Percentiles rank a stretch among this genome's conserved stretches.
These are phyloP conservation scores for Crioceris asparagi DNA, from an alignment of 2,888 invertebrate species.

Conservation along the genomic window DNA sequence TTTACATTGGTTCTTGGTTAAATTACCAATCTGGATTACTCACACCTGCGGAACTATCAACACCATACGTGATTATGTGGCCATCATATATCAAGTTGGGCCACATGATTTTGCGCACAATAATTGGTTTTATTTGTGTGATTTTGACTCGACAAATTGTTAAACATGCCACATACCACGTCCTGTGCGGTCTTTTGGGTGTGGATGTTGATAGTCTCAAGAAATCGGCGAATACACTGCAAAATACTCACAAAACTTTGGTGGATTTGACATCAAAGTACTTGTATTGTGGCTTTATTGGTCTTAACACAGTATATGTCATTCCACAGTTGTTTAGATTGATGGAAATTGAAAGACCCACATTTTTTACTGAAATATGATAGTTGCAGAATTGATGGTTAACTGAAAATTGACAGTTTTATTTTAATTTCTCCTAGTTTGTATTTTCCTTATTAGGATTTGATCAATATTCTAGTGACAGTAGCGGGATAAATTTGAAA, in stretches of 20 bases:
- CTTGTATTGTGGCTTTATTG: slow-evolving; percentile 68
- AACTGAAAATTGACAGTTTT: too few relatives aligned
- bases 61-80: slow-evolving; percentile 69
- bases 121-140: slow-evolving; percentile 66
- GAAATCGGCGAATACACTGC: slow-evolving; percentile 52
- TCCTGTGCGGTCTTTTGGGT: slow-evolving; percentile 58
- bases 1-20: slow-evolving; percentile 71
- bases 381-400: not conserved
- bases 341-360: slow-evolving; percentile 67
- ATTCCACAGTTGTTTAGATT: slow-evolving; percentile 68
- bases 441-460: too few relatives aligned
- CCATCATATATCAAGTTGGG: slow-evolving; percentile 65
- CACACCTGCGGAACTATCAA: slow-evolving; percentile 43
- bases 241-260: slow-evolving; percentile 60
- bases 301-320: slow-evolving; percentile 65
- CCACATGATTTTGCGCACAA: slow-evolving; percentile 54
- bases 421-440: too few relatives aligned
- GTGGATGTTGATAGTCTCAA: slow-evolving; percentile 55
- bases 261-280: slow-evolving; percentile 80
- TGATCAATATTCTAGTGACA: too few relatives aligned
- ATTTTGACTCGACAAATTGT: slow-evolving; percentile 55
- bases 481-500: too few relatives aligned
- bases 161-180: slow-evolving; percentile 58
- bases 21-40: slow-evolving; percentile 67
- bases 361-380: slow-evolving; percentile 78